These are phyloP conservation scores for Xestia xanthographa DNA, from an alignment of 2,888 invertebrate genomes.

Conservation along the genomic window DNA sequence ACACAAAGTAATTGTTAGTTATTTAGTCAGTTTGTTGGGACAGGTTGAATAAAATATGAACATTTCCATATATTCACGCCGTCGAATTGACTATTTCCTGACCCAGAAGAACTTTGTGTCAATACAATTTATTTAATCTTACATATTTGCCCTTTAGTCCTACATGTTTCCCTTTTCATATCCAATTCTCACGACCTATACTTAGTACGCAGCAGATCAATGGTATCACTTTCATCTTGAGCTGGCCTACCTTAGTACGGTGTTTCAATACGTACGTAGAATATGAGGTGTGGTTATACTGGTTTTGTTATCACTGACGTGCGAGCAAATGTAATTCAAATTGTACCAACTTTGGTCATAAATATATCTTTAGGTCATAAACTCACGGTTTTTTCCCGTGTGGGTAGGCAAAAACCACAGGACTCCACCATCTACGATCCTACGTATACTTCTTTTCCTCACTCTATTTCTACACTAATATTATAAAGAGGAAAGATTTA, in stretches of 20 bases:
- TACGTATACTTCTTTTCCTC: not conserved
- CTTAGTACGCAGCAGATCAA: not conserved
- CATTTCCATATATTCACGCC: not conserved
- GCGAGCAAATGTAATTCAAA: not conserved
- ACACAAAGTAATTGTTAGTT: not conserved
- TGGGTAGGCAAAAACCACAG: not conserved
- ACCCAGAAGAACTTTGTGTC: not conserved
- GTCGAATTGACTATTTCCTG: not conserved
- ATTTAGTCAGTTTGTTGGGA: not conserved
- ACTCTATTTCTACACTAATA: too few species aligned
- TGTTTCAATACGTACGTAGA: too few species aligned
- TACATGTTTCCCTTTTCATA: not conserved
- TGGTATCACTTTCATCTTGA: not conserved
- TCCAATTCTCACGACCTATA: not conserved
- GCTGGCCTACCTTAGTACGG: not conserved
- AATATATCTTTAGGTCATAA: too few species aligned
- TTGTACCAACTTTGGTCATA: not conserved
- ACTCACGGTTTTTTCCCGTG: not conserved
- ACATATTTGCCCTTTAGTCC: not conserved
- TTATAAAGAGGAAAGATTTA: too few species aligned
- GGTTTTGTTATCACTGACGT: not conserved
- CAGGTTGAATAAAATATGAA: not conserved
- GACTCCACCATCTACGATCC: not conserved
- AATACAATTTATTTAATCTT: conserved; percentile 12
- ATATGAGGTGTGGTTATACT: not conserved